phyloP scores from a whole-genome alignment of 2,113 vertebrate genomes.

The Tautogolabrus adspersus region DNA sequence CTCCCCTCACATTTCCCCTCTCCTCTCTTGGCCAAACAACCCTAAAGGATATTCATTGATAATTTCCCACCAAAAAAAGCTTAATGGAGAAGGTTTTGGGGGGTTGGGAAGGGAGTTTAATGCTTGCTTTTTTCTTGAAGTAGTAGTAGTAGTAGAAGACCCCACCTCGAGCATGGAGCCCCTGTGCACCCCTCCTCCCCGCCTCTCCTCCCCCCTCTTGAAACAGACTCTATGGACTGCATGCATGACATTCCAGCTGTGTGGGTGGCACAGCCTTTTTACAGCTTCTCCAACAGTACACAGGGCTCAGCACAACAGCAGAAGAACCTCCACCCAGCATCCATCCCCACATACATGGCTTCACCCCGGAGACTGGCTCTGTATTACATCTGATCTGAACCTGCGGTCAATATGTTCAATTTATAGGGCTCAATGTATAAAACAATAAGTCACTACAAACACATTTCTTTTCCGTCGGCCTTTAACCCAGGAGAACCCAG shows the following conservation, averaged over 20 bases:
- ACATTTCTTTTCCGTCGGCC: not conserved
- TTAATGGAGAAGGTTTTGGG: conserved; percentile 84
- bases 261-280: conserved; percentile 89
- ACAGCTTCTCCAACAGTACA: conserved; percentile 77
- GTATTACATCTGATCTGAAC: conserved; percentile 14
- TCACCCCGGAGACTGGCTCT: conserved; percentile 11
- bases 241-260: conserved; percentile 92
- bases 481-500: not conserved
- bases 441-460: conserved; percentile 19
- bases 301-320: conserved; percentile 63
- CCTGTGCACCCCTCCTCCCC: conserved; percentile 47
- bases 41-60: conserved; percentile 88
- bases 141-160: conserved; percentile 49
- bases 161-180: conserved; percentile 68
- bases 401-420: conserved; percentile 14
- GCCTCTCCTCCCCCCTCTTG: conserved; percentile 68
- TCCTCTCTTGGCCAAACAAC: conserved; percentile 77
- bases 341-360: conserved; percentile 36
- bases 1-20: conserved; percentile 70
- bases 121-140: conserved; percentile 72
- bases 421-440: not conserved
- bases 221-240: conserved; percentile 89
- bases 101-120: conserved; percentile 72
- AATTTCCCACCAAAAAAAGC: conserved; percentile 81
- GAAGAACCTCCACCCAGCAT: conserved; percentile 45